Base-by-base conservation (phyloP, 2,888 invertebrate species). In the Ophion ventricosus region DNA sequence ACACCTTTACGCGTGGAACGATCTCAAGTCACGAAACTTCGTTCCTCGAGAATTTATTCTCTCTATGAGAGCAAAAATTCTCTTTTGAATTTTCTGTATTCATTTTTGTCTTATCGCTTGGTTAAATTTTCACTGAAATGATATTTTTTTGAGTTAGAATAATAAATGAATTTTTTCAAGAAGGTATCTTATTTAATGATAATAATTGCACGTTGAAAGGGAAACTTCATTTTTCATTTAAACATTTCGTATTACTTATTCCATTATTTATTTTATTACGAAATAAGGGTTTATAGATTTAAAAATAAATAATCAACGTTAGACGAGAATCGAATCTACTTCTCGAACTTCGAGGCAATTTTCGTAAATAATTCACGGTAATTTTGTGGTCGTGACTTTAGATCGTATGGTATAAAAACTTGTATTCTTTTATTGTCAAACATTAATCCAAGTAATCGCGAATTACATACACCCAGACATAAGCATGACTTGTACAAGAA, bases 1-100 rank as follows among this genome's bases (percentile, higher is more conserved):
- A 35, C 14, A 2, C 11, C 17, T 17, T n/a, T 54, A n/a, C 26
- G 35, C 25, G 2, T 11, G 17, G 11, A 57, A 69, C 67, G 63
- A 82, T 85, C 80, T 80, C 63, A 40, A 85, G 79, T 80, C 72
- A 73, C 29, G 49, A 64, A 8, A 57, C 7, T 67, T 56, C n/a
- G n/a, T 49, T 49, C 35, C 57, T 67, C 61, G 7, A 57, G 57
- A 14, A 14, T 61, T 64, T 25, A 17, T 49, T 14, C 7, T 43
- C 57, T 40, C 20, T 14, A 5, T 17, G 26, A 11, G 23, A 23
- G 57, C 57, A 14, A 7, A 29, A 57, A 57, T 20, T 20, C 20
- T 57, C 20, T 57, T 57, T 57, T 7, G 57, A 35, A 35, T 35
- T 5, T 57, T 23, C 20, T 0, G 7, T 20, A 5, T 57, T 7